Evolutionary conservation across 92 coral and sea anemone genomes (phyloP), one percentile per base, ranked within the genome.

Genomic region (Siderastrea radians): DNA sequence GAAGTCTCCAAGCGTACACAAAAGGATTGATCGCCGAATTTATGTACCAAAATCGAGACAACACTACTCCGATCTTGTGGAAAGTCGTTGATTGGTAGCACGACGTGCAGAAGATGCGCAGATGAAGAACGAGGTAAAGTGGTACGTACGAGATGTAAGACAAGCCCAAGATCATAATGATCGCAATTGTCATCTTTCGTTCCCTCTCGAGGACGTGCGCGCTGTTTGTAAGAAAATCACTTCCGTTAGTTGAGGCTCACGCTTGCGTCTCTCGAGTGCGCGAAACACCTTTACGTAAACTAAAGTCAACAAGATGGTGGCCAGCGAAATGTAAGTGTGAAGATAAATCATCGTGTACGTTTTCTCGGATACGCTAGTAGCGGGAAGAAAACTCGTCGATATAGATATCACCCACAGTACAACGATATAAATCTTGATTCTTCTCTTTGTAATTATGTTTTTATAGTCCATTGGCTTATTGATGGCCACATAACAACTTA

Each of bases 321-420:
- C 92, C 15, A 91, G 15, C 5, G 94, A 57, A 1, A 80, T 92
- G 80, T 91, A 92, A 11, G 91, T 91, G 83, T 91, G 91, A 9
- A 86, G 78, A 72, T 91, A 91, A 59, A 91, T 83, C 50, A 91
- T 49, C 1, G 87, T 53, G 38, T 81, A 78, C 3, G 83, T 81
- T 77, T 82, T 53, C 64, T 63, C 80, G 1, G 94, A 68, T 2
- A 91, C 86, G 49, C 51, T 77, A 5, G 90, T 65, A 43, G 87
- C 86, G 8, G 94, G 94, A 5, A 91, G 81, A 78, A 87, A 63
- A 44, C 94, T 87, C 2, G 85, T 87, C 43, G 59, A 4, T 8
- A 91, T 16, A 9, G 92, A 83, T 43, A 79, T 49, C 53, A 83
- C n/a, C 94, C 94, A 91, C 26, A 91, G 64, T 0, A 83, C 53